Percentiles rank a stretch among this genome's conserved stretches.
Evolutionary conservation across 2,888 invertebrate species (phyloP).

Genomic region (Heliconius erato): DNA sequence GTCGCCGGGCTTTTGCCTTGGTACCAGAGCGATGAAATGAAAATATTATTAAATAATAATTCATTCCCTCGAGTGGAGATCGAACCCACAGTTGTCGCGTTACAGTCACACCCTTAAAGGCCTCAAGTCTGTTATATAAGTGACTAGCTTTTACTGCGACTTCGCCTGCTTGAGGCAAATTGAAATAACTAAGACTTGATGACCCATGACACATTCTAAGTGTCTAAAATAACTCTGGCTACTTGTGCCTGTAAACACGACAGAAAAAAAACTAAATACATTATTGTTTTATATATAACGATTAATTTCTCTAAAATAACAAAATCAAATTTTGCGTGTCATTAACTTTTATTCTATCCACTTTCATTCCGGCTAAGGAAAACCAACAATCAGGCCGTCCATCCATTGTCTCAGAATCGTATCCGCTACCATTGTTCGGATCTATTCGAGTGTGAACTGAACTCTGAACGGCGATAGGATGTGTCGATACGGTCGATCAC

Average conservation of each 20-base stretch:
- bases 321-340: conserved; percentile 14
- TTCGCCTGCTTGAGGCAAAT: no score
- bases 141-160: no score
- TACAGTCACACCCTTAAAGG: no score
- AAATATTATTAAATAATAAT: no score
- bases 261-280: background rate
- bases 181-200: no score
- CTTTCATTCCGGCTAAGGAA: conserved; percentile 8
- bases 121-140: no score
- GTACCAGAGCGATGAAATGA: no score
- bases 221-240: no score
- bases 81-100: no score
- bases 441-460: conserved; percentile 56
- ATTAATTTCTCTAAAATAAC: background rate
- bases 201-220: no score
- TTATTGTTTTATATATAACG: background rate
- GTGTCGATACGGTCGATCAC: conserved; percentile 52
- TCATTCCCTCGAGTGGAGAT: no score
- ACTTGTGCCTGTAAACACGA: background rate
- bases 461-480: conserved; percentile 54
- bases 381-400: conserved; percentile 25
- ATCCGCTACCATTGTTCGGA: conserved; percentile 54
- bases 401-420: conserved; percentile 50
- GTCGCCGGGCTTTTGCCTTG: background rate
- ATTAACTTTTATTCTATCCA: conserved; percentile 15